Evolutionary conservation across 1,140 invertebrate species (phyloP), one percentile per base, ranked within the genome.

Genomic region (Leptinotarsa texana): DNA sequence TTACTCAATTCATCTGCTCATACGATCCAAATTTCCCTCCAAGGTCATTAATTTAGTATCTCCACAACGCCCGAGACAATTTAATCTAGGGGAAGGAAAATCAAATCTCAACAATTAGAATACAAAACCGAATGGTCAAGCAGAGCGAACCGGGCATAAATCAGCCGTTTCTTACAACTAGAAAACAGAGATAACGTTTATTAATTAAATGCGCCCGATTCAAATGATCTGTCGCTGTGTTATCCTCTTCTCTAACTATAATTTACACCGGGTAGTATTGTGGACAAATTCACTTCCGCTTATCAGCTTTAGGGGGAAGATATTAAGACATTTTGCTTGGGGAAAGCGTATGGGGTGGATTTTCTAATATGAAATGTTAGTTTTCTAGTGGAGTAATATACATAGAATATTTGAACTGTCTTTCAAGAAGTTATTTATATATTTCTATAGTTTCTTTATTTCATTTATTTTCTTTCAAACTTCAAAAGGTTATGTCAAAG

Each of bases 81-180:
- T 73, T 73, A 73, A 73, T 73, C 71, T 73, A 70, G 71, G 71
- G 71, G 63, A 73, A 73, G 71, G 61, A 65, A 61, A 73, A 73
- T 73, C 71, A 73, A 73, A 73, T 73, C 71, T 63, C 71, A 73
- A 73, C 71, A 73, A 73, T 73, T 73, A 73, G 71, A 73, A 73
- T 73, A 73, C 71, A 65, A 73, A 73, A 73, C 71, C 71, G 33
- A 65, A 18, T 15, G 71, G 71, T 73, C 71, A 73, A 73, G 71
- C 71, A 73, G 57, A 47, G 51, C 8, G 62, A 27, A 27, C 51
- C 15, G 61, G 15, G 48, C 48, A 73, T 73, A 63, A 73, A 70
- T 70, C 69, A 70, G 47, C 2, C 33, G 71, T 18, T 73, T 73
- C 71, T 73, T 73, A 73, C 63, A 65, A 47, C 6, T 48, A 65